Conservation (phyloP, 2,888 invertebrate genomes). For the Cartodere bifasciata region DNA sequence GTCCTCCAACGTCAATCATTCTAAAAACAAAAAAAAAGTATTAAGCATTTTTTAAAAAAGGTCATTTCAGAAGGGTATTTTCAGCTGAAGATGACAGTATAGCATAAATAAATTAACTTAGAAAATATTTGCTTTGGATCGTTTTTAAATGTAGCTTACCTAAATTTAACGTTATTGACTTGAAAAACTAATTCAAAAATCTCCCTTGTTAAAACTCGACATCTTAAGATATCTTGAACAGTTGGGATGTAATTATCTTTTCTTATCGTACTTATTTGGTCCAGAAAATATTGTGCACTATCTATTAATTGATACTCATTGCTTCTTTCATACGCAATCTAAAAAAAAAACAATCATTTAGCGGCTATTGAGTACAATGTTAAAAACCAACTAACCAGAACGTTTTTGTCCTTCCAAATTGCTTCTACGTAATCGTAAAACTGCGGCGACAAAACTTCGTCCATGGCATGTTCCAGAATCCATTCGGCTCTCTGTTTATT, state of each 20-base stretch:
- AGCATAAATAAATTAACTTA: too few relatives aligned
- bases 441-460: slow-evolving; percentile 73
- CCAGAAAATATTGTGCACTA: slow-evolving; percentile 98
- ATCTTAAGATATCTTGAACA: slow-evolving; percentile 95
- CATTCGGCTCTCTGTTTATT: slow-evolving; percentile 86
- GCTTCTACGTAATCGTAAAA: slow-evolving; percentile 92
- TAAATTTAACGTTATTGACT: slow-evolving; percentile 39
- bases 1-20: slow-evolving; percentile 99
- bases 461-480: slow-evolving; percentile 82
- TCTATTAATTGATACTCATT: slow-evolving; percentile 99
- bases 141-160: slow-evolving; percentile 12
- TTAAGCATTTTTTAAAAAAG: neutral
- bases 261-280: slow-evolving; percentile 87
- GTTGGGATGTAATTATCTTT: slow-evolving; percentile 87
- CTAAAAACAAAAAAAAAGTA: slow-evolving; percentile 35
- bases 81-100: too few relatives aligned
- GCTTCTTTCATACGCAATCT: slow-evolving; percentile 76
- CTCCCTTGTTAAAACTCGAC: slow-evolving; percentile 96
- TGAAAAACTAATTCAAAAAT: slow-evolving; percentile 98
- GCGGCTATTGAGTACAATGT: neutral
- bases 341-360: slow-evolving; percentile 4
- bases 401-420: slow-evolving; percentile 90
- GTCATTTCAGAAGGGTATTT: too few relatives aligned
- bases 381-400: slow-evolving; percentile 41
- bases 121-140: too few relatives aligned